Conservation (phyloP, 2,888 invertebrate species). For the Sphecodes monilicornis region DNA sequence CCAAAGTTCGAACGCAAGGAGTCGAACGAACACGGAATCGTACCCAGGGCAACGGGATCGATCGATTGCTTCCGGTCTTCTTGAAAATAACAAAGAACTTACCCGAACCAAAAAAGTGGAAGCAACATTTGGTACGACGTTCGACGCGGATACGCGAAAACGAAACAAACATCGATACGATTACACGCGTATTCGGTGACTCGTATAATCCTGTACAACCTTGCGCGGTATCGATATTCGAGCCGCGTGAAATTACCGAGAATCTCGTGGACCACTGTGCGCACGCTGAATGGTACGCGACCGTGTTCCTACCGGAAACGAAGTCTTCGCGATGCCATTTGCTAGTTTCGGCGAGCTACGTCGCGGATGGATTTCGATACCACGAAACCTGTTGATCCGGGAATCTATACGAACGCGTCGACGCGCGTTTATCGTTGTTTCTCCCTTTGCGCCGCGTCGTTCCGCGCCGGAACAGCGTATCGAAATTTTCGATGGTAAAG, state of each 20-base stretch:
- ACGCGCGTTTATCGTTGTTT: too few species aligned
- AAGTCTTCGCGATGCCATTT: background rate
- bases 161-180: background rate
- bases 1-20: background rate
- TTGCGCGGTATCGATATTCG: too few species aligned
- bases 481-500: background rate
- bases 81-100: slow-evolving; percentile 32
- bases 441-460: background rate
- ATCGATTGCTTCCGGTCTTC: slow-evolving; percentile 15
- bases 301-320: background rate
- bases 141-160: background rate
- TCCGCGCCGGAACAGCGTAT: background rate
- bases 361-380: slow-evolving; percentile 36
- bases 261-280: background rate
- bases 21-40: slow-evolving; percentile 28
- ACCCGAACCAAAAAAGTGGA: slow-evolving; percentile 54
- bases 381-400: slow-evolving; percentile 67
- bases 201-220: background rate
- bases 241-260: background rate
- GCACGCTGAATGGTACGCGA: background rate
- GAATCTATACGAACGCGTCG: slow-evolving; percentile 37
- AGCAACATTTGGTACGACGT: slow-evolving; percentile 2
- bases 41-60: slow-evolving; percentile 34
- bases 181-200: background rate
- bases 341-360: slow-evolving; percentile 18